These are phyloP conservation scores for Passer montanus DNA, from an alignment of 2,113 vertebrate species.

Conservation along the genomic window DNA sequence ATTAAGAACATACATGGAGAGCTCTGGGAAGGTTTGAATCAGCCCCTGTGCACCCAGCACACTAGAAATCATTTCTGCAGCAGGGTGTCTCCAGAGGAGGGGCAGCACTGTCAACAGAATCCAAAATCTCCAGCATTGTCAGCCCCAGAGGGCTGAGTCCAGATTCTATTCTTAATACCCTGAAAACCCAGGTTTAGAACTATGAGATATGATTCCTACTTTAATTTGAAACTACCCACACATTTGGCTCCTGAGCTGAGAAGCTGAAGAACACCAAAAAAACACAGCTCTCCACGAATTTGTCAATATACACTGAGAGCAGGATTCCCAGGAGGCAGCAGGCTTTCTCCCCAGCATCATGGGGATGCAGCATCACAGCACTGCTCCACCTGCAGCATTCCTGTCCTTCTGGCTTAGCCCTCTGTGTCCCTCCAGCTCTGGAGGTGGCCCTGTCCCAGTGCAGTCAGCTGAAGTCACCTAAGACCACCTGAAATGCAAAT, in stretches of 20 bases:
- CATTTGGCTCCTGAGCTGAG: neutral
- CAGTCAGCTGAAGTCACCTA: neutral
- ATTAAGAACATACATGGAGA: neutral
- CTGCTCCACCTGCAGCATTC: neutral
- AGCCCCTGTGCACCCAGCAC: neutral
- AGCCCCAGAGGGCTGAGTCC: neutral
- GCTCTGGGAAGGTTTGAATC: neutral
- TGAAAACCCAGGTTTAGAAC: neutral
- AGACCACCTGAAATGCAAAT: neutral
- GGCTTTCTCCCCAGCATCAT: neutral
- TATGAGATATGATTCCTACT: neutral
- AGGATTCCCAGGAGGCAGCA: neutral
- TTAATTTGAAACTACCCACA: neutral
- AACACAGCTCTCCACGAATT: neutral
- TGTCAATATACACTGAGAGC: neutral
- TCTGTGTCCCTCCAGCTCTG: neutral
- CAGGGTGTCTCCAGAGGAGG: accelerated
- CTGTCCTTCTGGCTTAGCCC: neutral
- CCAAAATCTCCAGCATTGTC: neutral
- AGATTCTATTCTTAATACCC: neutral
- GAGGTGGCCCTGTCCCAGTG: neutral
- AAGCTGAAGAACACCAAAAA: neutral
- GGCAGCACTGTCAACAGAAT: neutral
- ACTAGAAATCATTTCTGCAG: neutral
- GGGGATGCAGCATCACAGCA: neutral